A percentile compares a stretch with the other conserved stretches of the same genome.
Conservation (phyloP, 2,113 vertebrate genomes). For the Raja brachyura region DNA sequence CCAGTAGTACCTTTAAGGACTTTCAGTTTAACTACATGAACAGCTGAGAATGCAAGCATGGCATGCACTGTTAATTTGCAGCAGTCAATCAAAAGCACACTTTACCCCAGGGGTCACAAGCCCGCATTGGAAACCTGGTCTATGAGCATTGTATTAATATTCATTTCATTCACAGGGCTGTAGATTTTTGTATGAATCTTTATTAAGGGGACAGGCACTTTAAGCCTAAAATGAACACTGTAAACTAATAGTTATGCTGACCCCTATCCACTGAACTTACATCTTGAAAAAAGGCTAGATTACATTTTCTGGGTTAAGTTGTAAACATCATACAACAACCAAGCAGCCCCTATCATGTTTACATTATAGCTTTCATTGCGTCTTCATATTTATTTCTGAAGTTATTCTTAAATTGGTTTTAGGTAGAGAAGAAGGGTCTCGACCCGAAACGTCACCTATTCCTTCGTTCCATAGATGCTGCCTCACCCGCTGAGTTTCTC, state of each 20-base stretch:
- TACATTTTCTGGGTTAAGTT: not conserved
- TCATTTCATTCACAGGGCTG: not conserved
- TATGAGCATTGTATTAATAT: not conserved
- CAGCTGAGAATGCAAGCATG: not conserved
- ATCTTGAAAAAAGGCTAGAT: not conserved
- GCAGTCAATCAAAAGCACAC: not conserved
- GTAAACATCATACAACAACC: not conserved
- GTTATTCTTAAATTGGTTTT: not conserved
- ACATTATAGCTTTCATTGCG: not conserved
- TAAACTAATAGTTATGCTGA: not conserved
- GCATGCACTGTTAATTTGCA: not conserved
- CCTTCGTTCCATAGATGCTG: too few species aligned
- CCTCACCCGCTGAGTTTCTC: too few species aligned
- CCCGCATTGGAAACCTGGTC: not conserved
- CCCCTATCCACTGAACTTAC: not conserved
- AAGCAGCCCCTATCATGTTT: not conserved
- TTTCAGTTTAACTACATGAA: not conserved
- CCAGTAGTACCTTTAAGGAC: too few species aligned
- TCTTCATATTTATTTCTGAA: not conserved
- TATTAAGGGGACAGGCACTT: not conserved
- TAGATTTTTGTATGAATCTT: not conserved
- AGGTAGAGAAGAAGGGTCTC: too few species aligned
- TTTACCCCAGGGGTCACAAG: not conserved
- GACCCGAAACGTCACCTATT: too few species aligned
- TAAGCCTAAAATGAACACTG: not conserved